phyloP scores from a whole-genome alignment of 2,113 vertebrate species.

The Cynocephalus volans region DNA sequence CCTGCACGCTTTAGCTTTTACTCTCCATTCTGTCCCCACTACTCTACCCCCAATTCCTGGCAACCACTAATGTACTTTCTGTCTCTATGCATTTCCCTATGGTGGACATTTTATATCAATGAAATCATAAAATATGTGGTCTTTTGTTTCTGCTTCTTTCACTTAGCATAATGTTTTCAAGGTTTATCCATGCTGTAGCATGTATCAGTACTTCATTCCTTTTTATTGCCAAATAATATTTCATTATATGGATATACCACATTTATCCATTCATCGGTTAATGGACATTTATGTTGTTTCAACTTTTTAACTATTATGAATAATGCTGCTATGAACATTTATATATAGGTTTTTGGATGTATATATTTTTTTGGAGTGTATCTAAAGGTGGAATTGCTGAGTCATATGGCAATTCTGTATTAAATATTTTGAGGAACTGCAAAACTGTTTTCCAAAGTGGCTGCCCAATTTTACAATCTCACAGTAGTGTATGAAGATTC shows the following conservation, averaged over 20 bases:
- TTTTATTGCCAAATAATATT: neutral
- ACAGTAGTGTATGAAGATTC: neutral
- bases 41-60: neutral
- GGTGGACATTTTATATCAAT: neutral
- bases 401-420: neutral
- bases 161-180: neutral
- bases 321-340: neutral
- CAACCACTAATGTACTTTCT: neutral
- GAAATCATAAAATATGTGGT: neutral
- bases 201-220: neutral
- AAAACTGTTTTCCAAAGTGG: neutral
- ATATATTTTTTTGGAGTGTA: neutral
- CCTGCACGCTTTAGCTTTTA: neutral
- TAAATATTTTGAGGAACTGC: slow-evolving; percentile 4
- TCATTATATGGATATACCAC: neutral
- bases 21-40: neutral
- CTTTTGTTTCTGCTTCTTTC: slow-evolving; percentile 41
- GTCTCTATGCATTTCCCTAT: neutral
- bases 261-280: neutral
- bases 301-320: neutral
- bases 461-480: neutral
- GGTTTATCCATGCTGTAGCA: neutral
- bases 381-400: neutral
- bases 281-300: neutral
- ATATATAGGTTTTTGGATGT: neutral